phyloP scores from a whole-genome alignment of 2,888 invertebrate genomes.

The Incurvaria masculella region DNA sequence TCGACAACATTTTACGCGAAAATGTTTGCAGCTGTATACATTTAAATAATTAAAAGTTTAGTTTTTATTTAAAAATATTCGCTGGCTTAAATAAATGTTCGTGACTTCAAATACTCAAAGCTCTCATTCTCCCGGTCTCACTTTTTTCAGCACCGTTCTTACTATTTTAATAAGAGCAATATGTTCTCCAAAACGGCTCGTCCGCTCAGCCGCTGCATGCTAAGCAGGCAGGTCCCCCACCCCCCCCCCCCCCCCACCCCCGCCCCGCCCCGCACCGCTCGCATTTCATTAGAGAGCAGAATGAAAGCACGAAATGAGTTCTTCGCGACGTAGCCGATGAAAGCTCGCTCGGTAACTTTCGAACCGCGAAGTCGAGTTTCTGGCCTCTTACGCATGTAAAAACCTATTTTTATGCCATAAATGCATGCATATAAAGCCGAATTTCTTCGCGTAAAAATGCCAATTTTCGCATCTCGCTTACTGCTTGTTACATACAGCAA shows the following conservation, averaged over 20 bases:
- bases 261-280: constrained; percentile 30
- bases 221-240: constrained; percentile 32
- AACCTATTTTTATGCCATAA: constrained; percentile 21
- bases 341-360: too few species aligned
- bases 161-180: constrained; percentile 35
- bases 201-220: constrained; percentile 34
- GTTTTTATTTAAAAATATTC: too few species aligned
- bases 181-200: constrained; percentile 29
- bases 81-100: too few species aligned
- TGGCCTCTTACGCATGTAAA: constrained; percentile 22
- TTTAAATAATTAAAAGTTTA: too few species aligned
- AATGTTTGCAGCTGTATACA: too few species aligned
- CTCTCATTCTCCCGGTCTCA: too few species aligned
- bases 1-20: too few species aligned
- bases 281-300: constrained; percentile 40
- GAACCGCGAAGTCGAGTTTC: too few species aligned
- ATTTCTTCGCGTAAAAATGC: too few species aligned
- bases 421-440: not conserved
- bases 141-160: not conserved
- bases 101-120: too few species aligned
- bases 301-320: constrained; percentile 38
- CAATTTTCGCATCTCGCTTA: too few species aligned
- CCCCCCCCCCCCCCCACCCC: constrained; percentile 28
- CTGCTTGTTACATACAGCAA: too few species aligned
- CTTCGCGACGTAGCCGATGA: constrained; percentile 16